phyloP scores from a whole-genome alignment of 2,888 invertebrate genomes.

The Pyrrhosoma nymphula region DNA sequence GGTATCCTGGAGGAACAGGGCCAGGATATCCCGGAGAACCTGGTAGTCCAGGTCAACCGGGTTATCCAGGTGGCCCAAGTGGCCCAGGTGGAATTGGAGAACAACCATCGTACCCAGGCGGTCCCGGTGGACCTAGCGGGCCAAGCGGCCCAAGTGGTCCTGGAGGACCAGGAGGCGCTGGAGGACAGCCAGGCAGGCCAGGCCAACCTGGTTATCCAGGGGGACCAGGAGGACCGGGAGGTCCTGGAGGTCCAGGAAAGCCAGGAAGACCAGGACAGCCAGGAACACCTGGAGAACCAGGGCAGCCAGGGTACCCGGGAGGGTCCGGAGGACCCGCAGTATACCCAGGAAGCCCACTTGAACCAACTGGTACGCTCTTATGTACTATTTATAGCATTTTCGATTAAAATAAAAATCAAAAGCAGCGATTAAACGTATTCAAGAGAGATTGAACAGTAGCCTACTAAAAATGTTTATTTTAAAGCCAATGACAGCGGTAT shows the following conservation, averaged over 20 bases:
- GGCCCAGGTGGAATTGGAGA: slow-evolving; percentile 70
- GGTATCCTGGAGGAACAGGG: slow-evolving; percentile 73
- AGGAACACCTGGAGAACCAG: slow-evolving; percentile 75
- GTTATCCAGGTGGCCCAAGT: slow-evolving; percentile 76
- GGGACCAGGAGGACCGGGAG: slow-evolving; percentile 75
- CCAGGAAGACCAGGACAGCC: slow-evolving; percentile 70
- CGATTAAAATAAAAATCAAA: slow-evolving; percentile 69
- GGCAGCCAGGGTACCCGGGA: slow-evolving; percentile 72
- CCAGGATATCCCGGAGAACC: slow-evolving; percentile 70
- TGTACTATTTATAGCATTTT: slow-evolving; percentile 71
- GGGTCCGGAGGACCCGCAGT: slow-evolving; percentile 71
- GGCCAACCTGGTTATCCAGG: slow-evolving; percentile 44
- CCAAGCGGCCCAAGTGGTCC: slow-evolving; percentile 73
- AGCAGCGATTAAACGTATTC: no score
- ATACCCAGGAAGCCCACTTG: slow-evolving; percentile 69
- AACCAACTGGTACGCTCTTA: slow-evolving; percentile 70
- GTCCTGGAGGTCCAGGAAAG: slow-evolving; percentile 75
- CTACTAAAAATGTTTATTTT: slow-evolving; percentile 69
- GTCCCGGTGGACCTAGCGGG: slow-evolving; percentile 69
- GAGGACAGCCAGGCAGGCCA: slow-evolving; percentile 71
- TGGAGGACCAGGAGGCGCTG: slow-evolving; percentile 75
- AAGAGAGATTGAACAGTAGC: slow-evolving; percentile 70
- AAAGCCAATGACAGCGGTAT: no score
- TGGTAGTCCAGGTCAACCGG: slow-evolving; percentile 32
- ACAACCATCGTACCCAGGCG: slow-evolving; percentile 68